Conservation (phyloP, 2,888 invertebrate genomes). For the Leucophenga montana region DNA sequence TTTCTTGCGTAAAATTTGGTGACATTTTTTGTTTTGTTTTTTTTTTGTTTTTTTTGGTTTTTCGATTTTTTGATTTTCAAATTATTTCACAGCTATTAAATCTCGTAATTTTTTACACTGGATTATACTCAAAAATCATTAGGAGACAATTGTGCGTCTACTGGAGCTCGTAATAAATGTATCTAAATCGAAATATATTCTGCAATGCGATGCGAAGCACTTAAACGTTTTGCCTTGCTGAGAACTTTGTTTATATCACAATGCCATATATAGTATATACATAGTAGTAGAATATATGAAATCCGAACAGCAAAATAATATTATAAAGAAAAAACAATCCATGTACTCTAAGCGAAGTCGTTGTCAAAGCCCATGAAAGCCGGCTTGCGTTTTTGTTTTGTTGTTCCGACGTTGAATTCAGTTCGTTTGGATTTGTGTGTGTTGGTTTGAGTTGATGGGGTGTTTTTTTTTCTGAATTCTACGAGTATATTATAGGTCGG, state of each 20-base stretch:
- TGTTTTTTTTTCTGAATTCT: conserved; percentile 35
- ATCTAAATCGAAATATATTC: background rate
- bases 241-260: no score
- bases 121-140: background rate
- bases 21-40: no score
- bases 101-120: no score
- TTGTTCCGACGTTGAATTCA: no score
- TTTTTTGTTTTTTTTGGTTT: conserved; percentile 11
- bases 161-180: background rate
- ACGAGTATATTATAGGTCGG: conserved; percentile 33
- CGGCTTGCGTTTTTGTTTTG: conserved; percentile 39
- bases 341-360: background rate
- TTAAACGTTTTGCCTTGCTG: background rate
- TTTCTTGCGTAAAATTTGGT: background rate
- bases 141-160: background rate
- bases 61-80: conserved; percentile 12
- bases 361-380: conserved; percentile 32
- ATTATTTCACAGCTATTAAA: conserved; percentile 9
- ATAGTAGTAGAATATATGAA: no score
- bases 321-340: conserved; percentile 1
- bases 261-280: no score
- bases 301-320: background rate
- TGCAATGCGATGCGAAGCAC: background rate
- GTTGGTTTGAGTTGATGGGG: conserved; percentile 58
- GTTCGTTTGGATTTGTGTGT: no score